Conservation (phyloP, 1,140 invertebrate genomes). For the Drosophila biarmipes region DNA sequence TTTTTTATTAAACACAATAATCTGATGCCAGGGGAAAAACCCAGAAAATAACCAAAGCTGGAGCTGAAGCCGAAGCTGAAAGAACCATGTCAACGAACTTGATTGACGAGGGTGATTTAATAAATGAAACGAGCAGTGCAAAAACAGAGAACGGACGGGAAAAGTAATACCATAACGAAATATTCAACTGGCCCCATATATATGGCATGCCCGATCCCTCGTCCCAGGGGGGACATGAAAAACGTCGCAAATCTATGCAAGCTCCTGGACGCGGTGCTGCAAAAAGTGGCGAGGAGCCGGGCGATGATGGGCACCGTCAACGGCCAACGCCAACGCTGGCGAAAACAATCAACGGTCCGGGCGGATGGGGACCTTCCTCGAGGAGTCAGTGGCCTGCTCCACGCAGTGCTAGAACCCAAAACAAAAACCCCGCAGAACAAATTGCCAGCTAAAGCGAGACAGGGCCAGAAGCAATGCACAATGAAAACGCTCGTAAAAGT, state of each 20-base stretch:
- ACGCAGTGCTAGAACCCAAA: constrained; percentile 24
- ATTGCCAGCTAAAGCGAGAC: constrained; percentile 42
- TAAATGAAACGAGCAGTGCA: constrained; percentile 56
- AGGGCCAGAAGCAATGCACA: constrained; percentile 44
- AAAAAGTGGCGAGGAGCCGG: constrained; percentile 19
- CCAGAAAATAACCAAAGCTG: constrained; percentile 39
- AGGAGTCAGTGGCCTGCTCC: constrained; percentile 42
- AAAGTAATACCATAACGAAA: constrained; percentile 56
- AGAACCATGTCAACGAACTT: constrained; percentile 74
- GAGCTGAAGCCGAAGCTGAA: constrained; percentile 46
- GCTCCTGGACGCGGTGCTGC: constrained; percentile 12
- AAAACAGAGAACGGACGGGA: constrained; percentile 19
- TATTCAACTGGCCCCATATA: constrained; percentile 30
- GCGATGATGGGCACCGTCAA: constrained; percentile 39
- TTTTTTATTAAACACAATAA: constrained; percentile 81
- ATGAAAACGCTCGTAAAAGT: constrained; percentile 61
- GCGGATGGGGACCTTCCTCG: constrained; percentile 20
- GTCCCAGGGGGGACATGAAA: constrained; percentile 24
- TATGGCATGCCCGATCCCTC: not conserved
- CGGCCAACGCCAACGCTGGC: constrained; percentile 33
- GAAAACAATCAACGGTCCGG: constrained; percentile 39
- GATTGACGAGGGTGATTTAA: constrained; percentile 82
- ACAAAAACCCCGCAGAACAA: constrained; percentile 20
- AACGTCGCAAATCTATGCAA: constrained; percentile 56
- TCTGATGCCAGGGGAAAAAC: constrained; percentile 37